A percentile compares a stretch with the other conserved stretches of the same genome.
These are phyloP conservation scores for Tenthredo mesomela DNA, from an alignment of 2,888 invertebrate genomes.

Conservation along the genomic window DNA sequence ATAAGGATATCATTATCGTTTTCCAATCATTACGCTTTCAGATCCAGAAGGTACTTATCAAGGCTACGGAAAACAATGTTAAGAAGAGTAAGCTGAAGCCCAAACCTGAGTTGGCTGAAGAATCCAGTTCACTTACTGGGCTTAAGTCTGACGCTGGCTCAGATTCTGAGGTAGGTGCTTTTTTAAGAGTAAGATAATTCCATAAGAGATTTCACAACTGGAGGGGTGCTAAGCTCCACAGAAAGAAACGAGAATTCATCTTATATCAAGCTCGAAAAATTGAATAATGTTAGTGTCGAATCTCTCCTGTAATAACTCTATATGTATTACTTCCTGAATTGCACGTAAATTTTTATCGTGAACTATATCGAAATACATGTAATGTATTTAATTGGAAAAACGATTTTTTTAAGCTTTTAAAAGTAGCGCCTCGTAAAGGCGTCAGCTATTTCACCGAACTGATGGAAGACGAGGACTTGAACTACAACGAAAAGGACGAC, in stretches of 20 bases:
- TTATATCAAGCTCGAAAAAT: not conserved
- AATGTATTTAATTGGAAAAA: not conserved
- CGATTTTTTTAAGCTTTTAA: not conserved
- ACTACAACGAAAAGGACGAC: slow-evolving; percentile 60
- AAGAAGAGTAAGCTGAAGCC: not conserved
- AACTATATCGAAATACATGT: not conserved
- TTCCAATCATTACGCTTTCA: slow-evolving; percentile 53
- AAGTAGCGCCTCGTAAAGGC: not conserved
- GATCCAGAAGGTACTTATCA: slow-evolving; percentile 70
- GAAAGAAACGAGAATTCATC: not conserved
- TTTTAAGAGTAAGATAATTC: not conserved
- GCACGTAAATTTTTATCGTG: not conserved
- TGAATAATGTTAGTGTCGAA: not conserved
- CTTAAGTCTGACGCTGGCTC: not conserved
- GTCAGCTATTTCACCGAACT: slow-evolving; percentile 62
- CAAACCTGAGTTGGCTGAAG: not conserved
- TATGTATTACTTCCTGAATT: not conserved
- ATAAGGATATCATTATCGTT: not conserved
- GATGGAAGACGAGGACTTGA: slow-evolving; percentile 64
- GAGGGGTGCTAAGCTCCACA: not conserved
- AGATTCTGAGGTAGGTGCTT: not conserved
- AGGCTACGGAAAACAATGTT: slow-evolving; percentile 69
- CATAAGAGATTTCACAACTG: not conserved
- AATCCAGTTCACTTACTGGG: not conserved
- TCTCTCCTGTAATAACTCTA: not conserved